phyloP scores from a whole-genome alignment of 1,140 invertebrate species.

The Mamestra configurata region DNA sequence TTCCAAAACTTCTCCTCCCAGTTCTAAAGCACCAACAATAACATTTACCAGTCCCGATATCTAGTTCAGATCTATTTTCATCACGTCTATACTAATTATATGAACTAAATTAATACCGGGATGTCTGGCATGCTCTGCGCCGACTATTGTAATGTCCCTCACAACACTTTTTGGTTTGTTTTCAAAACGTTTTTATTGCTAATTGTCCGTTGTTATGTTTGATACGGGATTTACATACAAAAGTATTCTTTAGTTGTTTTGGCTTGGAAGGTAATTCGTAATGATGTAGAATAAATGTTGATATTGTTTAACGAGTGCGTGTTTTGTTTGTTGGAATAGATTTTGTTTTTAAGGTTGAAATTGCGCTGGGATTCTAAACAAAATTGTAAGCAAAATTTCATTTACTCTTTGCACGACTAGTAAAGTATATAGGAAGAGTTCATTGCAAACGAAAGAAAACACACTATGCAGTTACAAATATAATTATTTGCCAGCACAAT shows the following conservation, averaged over 20 bases:
- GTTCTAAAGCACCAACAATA: constrained; percentile 1
- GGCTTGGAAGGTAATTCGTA: constrained; percentile 28
- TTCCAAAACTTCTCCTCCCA: background rate
- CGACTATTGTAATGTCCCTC: constrained; percentile 59
- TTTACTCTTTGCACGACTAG: no score
- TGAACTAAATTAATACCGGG: constrained; percentile 57
- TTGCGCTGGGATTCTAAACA: background rate
- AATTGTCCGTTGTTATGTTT: constrained; percentile 55
- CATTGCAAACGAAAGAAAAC: no score
- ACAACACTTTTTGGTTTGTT: constrained; percentile 51
- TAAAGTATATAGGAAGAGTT: no score
- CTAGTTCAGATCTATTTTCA: constrained; percentile 46
- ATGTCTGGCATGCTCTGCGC: constrained; percentile 47
- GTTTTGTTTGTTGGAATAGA: background rate
- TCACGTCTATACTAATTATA: constrained; percentile 55
- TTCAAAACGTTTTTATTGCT: constrained; percentile 57
- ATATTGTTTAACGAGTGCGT: constrained; percentile 2
- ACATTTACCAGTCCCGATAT: background rate
- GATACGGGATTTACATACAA: constrained; percentile 52
- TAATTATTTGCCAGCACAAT: no score
- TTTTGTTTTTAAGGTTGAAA: background rate
- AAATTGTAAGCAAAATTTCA: background rate
- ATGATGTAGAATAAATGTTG: constrained; percentile 33
- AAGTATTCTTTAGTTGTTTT: constrained; percentile 42
- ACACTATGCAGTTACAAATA: no score